Percentiles rank a stretch among this genome's conserved stretches.
Evolutionary conservation across 2,888 invertebrate genomes (phyloP).

Genomic region (Himalopsyche tibetana): DNA sequence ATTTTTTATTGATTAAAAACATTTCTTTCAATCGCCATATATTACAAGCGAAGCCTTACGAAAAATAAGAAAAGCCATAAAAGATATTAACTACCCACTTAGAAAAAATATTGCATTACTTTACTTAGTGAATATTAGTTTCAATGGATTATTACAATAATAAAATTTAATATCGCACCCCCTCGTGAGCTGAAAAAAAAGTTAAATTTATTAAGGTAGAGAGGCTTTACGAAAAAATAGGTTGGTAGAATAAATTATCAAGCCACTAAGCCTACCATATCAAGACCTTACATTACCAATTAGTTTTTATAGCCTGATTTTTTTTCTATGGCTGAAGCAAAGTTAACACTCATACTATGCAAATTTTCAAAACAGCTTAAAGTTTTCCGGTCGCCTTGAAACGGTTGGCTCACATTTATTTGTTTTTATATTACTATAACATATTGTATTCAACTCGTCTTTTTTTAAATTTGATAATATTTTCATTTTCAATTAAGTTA

Average conservation of each 20-base stretch:
- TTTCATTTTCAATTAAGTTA: no score
- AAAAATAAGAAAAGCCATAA: no score
- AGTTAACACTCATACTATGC: slow-evolving; percentile 14
- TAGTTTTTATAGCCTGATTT: slow-evolving; percentile 30
- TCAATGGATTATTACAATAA: slow-evolving; percentile 18
- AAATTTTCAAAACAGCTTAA: neutral
- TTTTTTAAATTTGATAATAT: no score
- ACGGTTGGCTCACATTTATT: neutral
- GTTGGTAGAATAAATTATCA: slow-evolving; percentile 35
- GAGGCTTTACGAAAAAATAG: slow-evolving; percentile 21
- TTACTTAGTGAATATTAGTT: neutral
- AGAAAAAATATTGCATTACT: no score
- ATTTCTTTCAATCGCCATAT: no score
- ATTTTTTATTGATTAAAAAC: no score
- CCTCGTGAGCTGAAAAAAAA: neutral
- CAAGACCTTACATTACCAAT: slow-evolving; percentile 36
- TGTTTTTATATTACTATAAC: neutral
- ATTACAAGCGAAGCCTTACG: no score
- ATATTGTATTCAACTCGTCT: no score
- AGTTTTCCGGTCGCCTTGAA: neutral
- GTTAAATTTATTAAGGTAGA: slow-evolving; percentile 23
- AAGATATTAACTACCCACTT: no score
- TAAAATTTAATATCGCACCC: neutral
- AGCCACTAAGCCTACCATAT: slow-evolving; percentile 29
- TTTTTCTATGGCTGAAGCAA: slow-evolving; percentile 6